phyloP scores from a whole-genome alignment of 2,888 invertebrate genomes.

The Caenorhabditis plicata region DNA sequence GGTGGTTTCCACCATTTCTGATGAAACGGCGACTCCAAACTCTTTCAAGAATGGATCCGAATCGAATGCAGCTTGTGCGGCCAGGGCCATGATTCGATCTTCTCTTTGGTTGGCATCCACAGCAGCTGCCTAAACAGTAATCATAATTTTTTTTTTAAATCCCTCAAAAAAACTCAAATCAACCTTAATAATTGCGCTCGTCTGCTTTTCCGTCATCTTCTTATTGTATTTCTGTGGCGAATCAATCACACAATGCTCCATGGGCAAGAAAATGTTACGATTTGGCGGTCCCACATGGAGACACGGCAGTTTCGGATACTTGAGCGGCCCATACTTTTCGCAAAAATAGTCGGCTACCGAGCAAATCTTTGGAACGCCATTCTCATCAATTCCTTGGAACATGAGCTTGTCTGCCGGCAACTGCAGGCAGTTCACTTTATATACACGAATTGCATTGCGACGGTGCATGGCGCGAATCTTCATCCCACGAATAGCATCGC shows the following conservation, averaged over 20 bases:
- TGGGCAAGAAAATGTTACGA: slow-evolving; percentile 57
- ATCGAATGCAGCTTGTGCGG: slow-evolving; percentile 53
- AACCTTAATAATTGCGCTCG: slow-evolving; percentile 52
- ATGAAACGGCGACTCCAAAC: slow-evolving; percentile 51
- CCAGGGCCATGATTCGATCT: slow-evolving; percentile 46
- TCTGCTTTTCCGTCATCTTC: slow-evolving; percentile 60
- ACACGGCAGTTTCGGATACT: slow-evolving; percentile 57
- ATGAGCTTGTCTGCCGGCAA: slow-evolving; percentile 52
- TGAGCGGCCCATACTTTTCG: slow-evolving; percentile 49
- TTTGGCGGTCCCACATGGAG: slow-evolving; percentile 61
- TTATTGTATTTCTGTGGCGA: slow-evolving; percentile 58
- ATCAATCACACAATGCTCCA: slow-evolving; percentile 56
- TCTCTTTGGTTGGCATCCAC: slow-evolving; percentile 58
- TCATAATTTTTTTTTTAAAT: no score
- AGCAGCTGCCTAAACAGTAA: slow-evolving; percentile 55
- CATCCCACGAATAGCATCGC: slow-evolving; percentile 53
- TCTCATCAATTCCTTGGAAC: slow-evolving; percentile 44
- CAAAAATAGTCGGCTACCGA: slow-evolving; percentile 60
- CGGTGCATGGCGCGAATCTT: slow-evolving; percentile 54
- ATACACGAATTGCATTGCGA: slow-evolving; percentile 53
- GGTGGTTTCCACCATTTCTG: slow-evolving; percentile 55
- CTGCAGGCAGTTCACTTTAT: slow-evolving; percentile 55
- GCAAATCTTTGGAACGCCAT: slow-evolving; percentile 41
- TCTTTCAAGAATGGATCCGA: slow-evolving; percentile 55
- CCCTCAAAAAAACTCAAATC: not conserved